phyloP scores from a whole-genome alignment of 2,888 invertebrate species.

The Caenorhabditis imperialis region DNA sequence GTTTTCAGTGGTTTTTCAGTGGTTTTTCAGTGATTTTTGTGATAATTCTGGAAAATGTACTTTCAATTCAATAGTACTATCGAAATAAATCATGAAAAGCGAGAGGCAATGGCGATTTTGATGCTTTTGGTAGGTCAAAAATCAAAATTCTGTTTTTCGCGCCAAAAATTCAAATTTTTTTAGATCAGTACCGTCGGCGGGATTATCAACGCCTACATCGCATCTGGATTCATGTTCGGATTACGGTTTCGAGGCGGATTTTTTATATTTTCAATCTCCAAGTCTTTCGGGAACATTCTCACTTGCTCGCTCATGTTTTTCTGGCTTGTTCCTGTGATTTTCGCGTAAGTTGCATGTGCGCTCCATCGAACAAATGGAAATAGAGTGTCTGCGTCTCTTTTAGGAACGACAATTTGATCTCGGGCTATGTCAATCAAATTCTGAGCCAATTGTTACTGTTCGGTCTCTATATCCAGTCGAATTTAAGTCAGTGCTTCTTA shows the following conservation, averaged over 20 bases:
- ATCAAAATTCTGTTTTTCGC: no score
- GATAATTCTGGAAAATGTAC: no score
- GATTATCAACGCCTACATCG: constrained; percentile 27
- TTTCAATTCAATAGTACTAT: no score
- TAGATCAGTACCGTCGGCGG: constrained; percentile 31
- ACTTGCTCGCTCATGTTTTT: constrained; percentile 29
- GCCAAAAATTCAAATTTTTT: no score
- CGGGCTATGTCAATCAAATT: constrained; percentile 21
- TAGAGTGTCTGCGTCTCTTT: neutral
- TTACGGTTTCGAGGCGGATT: constrained; percentile 32
- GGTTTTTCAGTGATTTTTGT: no score
- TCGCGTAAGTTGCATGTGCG: constrained; percentile 8
- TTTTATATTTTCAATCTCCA: constrained; percentile 39
- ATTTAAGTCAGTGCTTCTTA: constrained; percentile 35
- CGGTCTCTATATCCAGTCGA: constrained; percentile 36
- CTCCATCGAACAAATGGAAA: no score
- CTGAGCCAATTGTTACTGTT: constrained; percentile 29
- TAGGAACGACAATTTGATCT: constrained; percentile 27
- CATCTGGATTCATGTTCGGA: constrained; percentile 40
- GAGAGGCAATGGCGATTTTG: no score
- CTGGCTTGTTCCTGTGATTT: constrained; percentile 32
- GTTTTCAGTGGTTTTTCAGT: no score
- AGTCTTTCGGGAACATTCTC: constrained; percentile 30
- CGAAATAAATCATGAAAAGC: no score
- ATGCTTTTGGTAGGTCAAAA: no score